These are phyloP conservation scores for Etia nguti DNA, from an alignment of 2,113 vertebrate genomes.

Conservation along the genomic window DNA sequence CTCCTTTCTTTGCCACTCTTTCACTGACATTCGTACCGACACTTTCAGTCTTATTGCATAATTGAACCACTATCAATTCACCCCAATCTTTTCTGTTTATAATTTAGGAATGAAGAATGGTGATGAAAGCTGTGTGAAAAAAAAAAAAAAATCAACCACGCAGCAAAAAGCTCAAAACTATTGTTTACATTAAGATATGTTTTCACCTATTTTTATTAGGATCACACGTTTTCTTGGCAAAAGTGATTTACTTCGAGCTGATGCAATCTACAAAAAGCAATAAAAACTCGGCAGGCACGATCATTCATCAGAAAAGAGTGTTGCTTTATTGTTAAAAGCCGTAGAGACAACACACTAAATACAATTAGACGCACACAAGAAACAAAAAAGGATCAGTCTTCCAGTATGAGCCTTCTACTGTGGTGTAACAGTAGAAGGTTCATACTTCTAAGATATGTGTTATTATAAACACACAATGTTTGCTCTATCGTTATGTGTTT, in stretches of 20 bases:
- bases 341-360: conserved; percentile 11
- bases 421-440: not conserved
- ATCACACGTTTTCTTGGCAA: conserved; percentile 29
- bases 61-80: not conserved
- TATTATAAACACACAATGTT: not conserved
- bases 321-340: conserved; percentile 31
- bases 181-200: conserved; percentile 28
- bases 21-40: not conserved
- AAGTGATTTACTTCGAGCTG: conserved; percentile 33
- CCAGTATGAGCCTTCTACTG: not conserved
- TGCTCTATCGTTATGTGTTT: not conserved
- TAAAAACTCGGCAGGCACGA: conserved; percentile 47
- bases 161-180: not conserved
- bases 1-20: not conserved
- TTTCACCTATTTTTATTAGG: conserved; percentile 49
- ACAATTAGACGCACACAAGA: not conserved
- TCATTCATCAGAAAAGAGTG: conserved; percentile 53
- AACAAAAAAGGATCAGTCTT: not conserved
- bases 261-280: conserved; percentile 63
- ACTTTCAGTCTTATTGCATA: not conserved
- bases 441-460: not conserved
- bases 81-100: not conserved
- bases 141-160: not conserved
- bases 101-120: not conserved
- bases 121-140: not conserved